Conservation (phyloP, 2,888 invertebrate species). For the Stenurella melanura region DNA sequence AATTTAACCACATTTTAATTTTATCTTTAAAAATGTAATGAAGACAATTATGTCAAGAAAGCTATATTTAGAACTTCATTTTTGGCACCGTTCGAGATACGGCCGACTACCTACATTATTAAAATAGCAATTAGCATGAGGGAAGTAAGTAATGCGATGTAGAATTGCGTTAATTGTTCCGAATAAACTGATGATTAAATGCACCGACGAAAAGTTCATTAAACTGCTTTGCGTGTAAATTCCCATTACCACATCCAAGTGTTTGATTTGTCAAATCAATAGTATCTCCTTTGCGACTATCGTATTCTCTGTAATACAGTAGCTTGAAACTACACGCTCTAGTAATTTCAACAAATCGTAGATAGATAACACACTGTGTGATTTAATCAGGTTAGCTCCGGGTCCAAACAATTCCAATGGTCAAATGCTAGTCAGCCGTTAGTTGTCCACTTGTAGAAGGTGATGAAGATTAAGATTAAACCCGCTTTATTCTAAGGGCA, state of each 20-base stretch:
- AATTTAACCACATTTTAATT: no score
- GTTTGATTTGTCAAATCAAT: constrained; percentile 50
- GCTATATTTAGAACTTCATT: background rate
- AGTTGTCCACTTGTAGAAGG: constrained; percentile 24
- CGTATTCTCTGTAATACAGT: constrained; percentile 36
- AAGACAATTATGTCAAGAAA: no score
- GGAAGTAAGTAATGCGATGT: constrained; percentile 8
- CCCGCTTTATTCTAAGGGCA: constrained; percentile 13
- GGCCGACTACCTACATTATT: background rate
- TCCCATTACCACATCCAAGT: constrained; percentile 41
- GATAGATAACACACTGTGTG: constrained; percentile 30
- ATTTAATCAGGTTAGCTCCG: constrained; percentile 30
- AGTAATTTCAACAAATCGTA: constrained; percentile 38
- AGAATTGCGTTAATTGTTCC: constrained; percentile 28
- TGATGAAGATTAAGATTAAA: constrained; percentile 26
- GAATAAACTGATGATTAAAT: constrained; percentile 31
- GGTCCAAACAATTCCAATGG: constrained; percentile 17
- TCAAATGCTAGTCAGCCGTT: constrained; percentile 9
- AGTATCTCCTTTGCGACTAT: constrained; percentile 44
- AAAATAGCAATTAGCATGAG: constrained; percentile 14
- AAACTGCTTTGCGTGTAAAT: constrained; percentile 46
- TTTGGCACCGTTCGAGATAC: background rate
- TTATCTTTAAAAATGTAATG: no score
- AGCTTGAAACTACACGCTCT: constrained; percentile 30
- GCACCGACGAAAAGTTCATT: constrained; percentile 42